Conservation (phyloP, 2,888 invertebrate species). For the Neoascia interrupta region DNA sequence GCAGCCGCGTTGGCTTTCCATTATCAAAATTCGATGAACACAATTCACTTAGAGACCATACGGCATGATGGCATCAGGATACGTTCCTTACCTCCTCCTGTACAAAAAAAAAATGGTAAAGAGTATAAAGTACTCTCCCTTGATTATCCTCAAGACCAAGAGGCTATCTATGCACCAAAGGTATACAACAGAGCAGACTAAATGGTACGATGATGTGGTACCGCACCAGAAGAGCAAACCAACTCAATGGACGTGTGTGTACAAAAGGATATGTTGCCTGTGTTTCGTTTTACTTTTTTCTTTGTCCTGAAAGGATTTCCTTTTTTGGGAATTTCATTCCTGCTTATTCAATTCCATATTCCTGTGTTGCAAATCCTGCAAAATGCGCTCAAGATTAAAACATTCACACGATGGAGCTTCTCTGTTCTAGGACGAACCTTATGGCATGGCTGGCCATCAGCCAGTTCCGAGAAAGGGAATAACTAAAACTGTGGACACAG, state of each 20-base stretch:
- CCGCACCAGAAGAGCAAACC: background rate
- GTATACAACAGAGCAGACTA: conserved; percentile 11
- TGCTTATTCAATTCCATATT: conserved; percentile 59
- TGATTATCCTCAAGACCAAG: conserved; percentile 47
- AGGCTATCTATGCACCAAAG: conserved; percentile 20
- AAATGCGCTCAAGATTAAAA: conserved; percentile 44
- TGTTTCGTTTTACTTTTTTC: background rate
- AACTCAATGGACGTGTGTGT: conserved; percentile 21
- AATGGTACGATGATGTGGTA: conserved; percentile 41
- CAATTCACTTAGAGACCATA: conserved; percentile 62
- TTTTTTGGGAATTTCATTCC: background rate
- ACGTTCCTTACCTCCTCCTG: background rate
- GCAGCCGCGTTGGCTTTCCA: conserved; percentile 47
- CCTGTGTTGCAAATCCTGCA: conserved; percentile 47
- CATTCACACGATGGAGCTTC: conserved; percentile 29
- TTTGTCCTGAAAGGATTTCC: background rate
- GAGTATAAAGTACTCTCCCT: no score
- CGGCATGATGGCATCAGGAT: conserved; percentile 1
- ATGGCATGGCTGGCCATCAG: conserved; percentile 29
- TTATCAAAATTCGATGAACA: conserved; percentile 67
- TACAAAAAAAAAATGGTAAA: no score
- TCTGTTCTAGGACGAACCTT: background rate
- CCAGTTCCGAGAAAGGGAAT: conserved; percentile 33
- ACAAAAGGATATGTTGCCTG: conserved; percentile 19
- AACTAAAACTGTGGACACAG: conserved; percentile 20